Base-by-base conservation (phyloP, 2,888 invertebrate species). In the Drosophila antonietae region DNA sequence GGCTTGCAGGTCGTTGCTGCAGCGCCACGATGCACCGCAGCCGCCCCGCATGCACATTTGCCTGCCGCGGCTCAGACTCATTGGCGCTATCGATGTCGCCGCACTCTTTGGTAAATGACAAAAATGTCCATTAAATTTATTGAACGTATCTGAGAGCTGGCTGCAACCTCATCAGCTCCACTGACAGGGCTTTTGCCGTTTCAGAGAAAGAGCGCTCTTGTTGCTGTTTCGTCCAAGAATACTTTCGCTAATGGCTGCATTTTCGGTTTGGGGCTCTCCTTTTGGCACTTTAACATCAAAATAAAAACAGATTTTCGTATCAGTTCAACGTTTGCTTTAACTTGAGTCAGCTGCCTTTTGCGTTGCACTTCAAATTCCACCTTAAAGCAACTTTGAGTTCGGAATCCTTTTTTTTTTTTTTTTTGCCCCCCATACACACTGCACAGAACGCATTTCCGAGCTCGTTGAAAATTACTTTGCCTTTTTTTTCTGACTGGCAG, bases 121-220 rank as follows among this genome's bases (percentile, higher is more conserved):
- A 79, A 73, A 75, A 65, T 69, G 78, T 79, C 82, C 84, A 84
- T 87, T 80, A 84, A 83, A 82, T 65, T 71, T 78, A 73, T 84
- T 80, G 75, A 51, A 47, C 35, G 59, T 53, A 55, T 61, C 61
- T 66, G 55, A 35, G 28, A 35, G 28, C 46, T 49, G 41, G 47
- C 37, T 60, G 60, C 57, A 44, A 31, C 53, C 46, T 59, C 59
- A 59, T 39, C 65, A 52, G 39, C 28, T 12, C 9, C 46, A 57
- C 31, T 53, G 51, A 18, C 52, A 35, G 35, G 20, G 35, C 35
- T 52, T 20, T 14, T 43, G 44, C 28, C 31, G 28, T 52, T 62
- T 52, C 37, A 31, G 9, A 20, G 18, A n/a, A 31, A 18, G 5
- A n/a, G 47, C 20, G 61, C 28, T 20, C 33, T 51, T 51, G 14